Evolutionary conservation across 1,140 invertebrate species (phyloP).

Genomic region (Palaemon carinicauda): DNA sequence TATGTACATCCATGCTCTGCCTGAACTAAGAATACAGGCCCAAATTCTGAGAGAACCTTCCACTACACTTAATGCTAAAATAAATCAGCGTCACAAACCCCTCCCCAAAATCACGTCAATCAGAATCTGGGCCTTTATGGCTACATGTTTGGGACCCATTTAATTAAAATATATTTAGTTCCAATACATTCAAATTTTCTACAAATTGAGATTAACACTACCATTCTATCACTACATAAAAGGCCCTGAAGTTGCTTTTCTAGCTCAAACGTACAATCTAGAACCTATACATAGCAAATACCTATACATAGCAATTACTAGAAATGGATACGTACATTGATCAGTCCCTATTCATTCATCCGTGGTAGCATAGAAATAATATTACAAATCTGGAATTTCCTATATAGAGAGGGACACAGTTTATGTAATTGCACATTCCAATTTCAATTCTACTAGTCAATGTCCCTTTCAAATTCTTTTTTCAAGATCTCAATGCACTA

Average conservation of each 20-base stretch:
- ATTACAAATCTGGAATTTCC: slow-evolving; percentile 47
- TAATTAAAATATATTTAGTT: slow-evolving; percentile 38
- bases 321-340: slow-evolving; percentile 49
- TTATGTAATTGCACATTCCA: slow-evolving; percentile 12
- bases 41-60: slow-evolving; percentile 34
- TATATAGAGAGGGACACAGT: not conserved
- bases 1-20: slow-evolving; percentile 52
- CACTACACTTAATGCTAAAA: not conserved
- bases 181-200: slow-evolving; percentile 48
- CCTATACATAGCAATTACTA: slow-evolving; percentile 29
- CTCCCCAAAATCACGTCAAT: not conserved
- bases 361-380: slow-evolving; percentile 48
- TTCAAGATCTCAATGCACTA: not conserved
- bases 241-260: slow-evolving; percentile 40
- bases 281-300: slow-evolving; percentile 48
- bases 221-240: slow-evolving; percentile 50
- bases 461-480: not conserved
- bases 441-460: slow-evolving; percentile 13
- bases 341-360: slow-evolving; percentile 51
- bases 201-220: slow-evolving; percentile 38
- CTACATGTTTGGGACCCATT: slow-evolving; percentile 40
- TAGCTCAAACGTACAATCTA: slow-evolving; percentile 47
- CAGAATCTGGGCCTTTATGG: slow-evolving; percentile 41
- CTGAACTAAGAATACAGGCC: slow-evolving; percentile 19
- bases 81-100: not conserved